Conservation (phyloP, 2,888 invertebrate species). For the Drosophila mulleri region DNA sequence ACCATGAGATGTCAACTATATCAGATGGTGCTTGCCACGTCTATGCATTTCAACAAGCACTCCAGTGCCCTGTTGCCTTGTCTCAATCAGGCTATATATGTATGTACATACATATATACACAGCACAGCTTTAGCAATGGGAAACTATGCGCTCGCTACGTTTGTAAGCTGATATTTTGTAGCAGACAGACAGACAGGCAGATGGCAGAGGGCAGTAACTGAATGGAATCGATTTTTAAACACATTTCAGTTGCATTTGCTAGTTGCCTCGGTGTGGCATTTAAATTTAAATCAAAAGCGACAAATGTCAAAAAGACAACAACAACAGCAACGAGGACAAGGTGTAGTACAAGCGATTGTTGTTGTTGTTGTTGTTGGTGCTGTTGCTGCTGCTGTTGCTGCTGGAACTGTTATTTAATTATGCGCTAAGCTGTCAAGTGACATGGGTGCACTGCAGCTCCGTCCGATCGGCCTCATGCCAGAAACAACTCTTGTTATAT, state of each 20-base stretch:
- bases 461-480: conserved; percentile 7
- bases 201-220: conserved; percentile 39
- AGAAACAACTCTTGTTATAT: conserved; percentile 53
- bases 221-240: conserved; percentile 61
- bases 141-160: conserved; percentile 13
- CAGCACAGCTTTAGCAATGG: conserved; percentile 24
- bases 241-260: conserved; percentile 58
- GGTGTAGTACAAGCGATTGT: conserved; percentile 21
- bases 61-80: background rate
- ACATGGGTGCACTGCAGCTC: conserved; percentile 64
- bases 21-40: background rate
- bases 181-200: background rate
- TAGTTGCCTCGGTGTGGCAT: conserved; percentile 50
- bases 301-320: conserved; percentile 58
- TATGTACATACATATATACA: too few species aligned
- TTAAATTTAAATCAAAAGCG: conserved; percentile 51
- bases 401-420: conserved; percentile 68
- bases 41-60: background rate
- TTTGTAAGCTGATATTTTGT: conserved; percentile 57
- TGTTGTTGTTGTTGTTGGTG: conserved; percentile 9
- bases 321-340: conserved; percentile 24
- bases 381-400: background rate
- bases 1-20: background rate
- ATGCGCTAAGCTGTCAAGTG: conserved; percentile 78
- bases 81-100: background rate